Evolutionary conservation across 2,888 invertebrate species (phyloP).

Genomic region (Lucinisca nassula): DNA sequence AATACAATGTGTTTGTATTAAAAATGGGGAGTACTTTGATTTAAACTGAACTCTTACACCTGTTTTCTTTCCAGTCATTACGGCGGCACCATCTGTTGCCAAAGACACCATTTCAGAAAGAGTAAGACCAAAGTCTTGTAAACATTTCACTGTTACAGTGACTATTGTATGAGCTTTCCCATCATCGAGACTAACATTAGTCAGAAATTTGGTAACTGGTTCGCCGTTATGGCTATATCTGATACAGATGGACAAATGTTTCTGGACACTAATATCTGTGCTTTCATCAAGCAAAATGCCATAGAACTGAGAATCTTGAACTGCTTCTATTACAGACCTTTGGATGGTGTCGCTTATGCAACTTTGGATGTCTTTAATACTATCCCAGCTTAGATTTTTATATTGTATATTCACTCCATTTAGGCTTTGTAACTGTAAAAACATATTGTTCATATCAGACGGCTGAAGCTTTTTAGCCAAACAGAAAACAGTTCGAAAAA

Average conservation of each 20-base stretch:
- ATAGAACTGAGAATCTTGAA: constrained; percentile 24
- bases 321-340: constrained; percentile 19
- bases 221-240: constrained; percentile 49
- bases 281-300: constrained; percentile 55
- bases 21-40: not conserved
- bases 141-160: too few species aligned
- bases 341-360: constrained; percentile 20
- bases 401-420: constrained; percentile 47
- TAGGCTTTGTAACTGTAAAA: constrained; percentile 44
- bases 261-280: constrained; percentile 47
- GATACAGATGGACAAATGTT: constrained; percentile 50
- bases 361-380: constrained; percentile 46
- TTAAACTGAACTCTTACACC: constrained; percentile 11
- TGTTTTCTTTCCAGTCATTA: constrained; percentile 23
- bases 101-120: constrained; percentile 31
- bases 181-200: constrained; percentile 48
- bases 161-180: constrained; percentile 46
- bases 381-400: constrained; percentile 49
- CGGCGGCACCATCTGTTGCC: constrained; percentile 51
- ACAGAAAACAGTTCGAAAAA: constrained; percentile 45
- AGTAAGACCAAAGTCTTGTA: not conserved
- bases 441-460: constrained; percentile 39
- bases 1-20: constrained; percentile 51
- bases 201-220: constrained; percentile 33
- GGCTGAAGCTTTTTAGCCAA: constrained; percentile 44